phyloP scores from a whole-genome alignment of 1,140 invertebrate species.

The Pogonognathellus flavescens region DNA sequence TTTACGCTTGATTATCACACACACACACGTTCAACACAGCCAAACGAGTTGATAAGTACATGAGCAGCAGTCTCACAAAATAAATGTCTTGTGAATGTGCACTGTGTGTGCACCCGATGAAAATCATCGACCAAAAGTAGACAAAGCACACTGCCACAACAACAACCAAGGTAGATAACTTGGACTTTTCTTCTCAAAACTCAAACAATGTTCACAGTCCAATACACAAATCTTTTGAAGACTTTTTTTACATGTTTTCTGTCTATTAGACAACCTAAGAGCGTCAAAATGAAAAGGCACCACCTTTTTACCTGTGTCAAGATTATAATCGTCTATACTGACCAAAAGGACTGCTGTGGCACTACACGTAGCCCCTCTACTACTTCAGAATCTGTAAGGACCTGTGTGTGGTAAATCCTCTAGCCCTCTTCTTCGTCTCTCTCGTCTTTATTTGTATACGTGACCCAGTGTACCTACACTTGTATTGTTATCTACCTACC shows the following conservation, averaged over 20 bases:
- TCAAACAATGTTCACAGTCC: background rate
- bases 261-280: background rate
- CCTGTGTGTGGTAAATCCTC: no score
- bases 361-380: no score
- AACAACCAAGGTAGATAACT: background rate
- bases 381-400: no score
- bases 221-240: background rate
- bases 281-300: background rate
- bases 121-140: background rate
- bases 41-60: constrained; percentile 15
- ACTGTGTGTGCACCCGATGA: constrained; percentile 17
- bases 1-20: constrained; percentile 25
- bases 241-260: background rate
- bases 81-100: background rate
- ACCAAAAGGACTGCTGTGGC: no score
- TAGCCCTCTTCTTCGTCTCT: no score
- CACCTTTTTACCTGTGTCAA: background rate
- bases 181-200: constrained; percentile 4
- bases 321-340: no score
- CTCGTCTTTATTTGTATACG: background rate
- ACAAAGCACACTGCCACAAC: background rate
- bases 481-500: background rate
- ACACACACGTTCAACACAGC: background rate
- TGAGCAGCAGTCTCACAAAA: background rate
- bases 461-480: background rate